Base-by-base conservation (phyloP, 1,140 invertebrate genomes). In the Cherax quadricarinatus region DNA sequence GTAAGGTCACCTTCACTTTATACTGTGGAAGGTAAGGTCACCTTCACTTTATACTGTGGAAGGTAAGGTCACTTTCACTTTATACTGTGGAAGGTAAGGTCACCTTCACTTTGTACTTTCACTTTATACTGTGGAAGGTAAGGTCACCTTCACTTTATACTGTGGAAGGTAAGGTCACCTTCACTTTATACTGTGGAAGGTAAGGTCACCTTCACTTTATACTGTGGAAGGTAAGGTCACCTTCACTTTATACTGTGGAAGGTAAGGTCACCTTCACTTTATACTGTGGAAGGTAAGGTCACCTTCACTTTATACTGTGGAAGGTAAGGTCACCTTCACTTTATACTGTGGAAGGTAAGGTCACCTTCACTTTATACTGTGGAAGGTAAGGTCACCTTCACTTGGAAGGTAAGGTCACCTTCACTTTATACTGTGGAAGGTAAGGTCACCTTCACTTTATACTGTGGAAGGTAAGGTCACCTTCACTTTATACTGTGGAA, bases 111-210 rank as follows among this genome's bases (percentile, higher is more conserved):
- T n/a, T n/a, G n/a, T n/a, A n/a, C n/a, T n/a, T n/a, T n/a, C n/a
- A n/a, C n/a, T n/a, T 75, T 1, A 75, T 75, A 24, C 24, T 75
- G 70, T 75, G 70, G 70, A 75, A 75, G 70, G 70, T 75, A 30
- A 75, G 70, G 0, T 12, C 12, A 75, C n/a, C 0, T 18, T 66
- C n/a, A n/a, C n/a, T n/a, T 75, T 1, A 75, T 75, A 24, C 24
- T 75, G 70, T 75, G 70, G 70, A 75, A 75, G 70, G 70, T 75
- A 30, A 75, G 70, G 0, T 12, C 12, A 75, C n/a, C 0, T 18
- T 66, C n/a, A n/a, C n/a, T n/a, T 75, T 1, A 75, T 75, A 24
- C 24, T 75, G 70, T 75, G 70, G 70, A 75, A 75, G 70, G 70
- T 75, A 30, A 75, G 70, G 0, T 12, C 12, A 75, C n/a, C 0